These are phyloP conservation scores for Cacatua alba DNA, from an alignment of 2,113 vertebrate genomes.

Conservation along the genomic window DNA sequence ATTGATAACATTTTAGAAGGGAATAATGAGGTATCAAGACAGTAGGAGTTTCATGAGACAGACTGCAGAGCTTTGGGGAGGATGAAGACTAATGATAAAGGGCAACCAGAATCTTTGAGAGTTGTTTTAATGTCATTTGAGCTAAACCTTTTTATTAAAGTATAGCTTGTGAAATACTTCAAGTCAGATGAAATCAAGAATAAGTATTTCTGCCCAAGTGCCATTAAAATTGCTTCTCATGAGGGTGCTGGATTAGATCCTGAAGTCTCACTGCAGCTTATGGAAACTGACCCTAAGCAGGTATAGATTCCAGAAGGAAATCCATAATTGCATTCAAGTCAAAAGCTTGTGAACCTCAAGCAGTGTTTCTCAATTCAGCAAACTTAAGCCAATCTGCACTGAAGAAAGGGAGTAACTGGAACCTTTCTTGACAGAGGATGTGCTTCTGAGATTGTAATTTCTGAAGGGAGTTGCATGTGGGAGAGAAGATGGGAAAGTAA, in stretches of 20 bases:
- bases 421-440: not conserved
- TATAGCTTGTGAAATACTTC: not conserved
- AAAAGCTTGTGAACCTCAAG: not conserved
- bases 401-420: not conserved
- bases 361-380: not conserved
- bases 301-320: not conserved
- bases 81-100: not conserved
- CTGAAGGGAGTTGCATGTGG: not conserved
- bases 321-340: not conserved
- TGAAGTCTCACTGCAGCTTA: not conserved
- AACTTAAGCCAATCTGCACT: not conserved
- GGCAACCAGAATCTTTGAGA: not conserved
- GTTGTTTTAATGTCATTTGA: not conserved
- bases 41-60: slow-evolving; percentile 33
- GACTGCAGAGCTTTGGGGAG: not conserved
- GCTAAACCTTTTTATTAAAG: not conserved
- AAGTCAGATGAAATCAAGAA: not conserved
- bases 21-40: slow-evolving; percentile 31
- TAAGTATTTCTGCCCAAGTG: not conserved
- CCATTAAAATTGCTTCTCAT: not conserved
- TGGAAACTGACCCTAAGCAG: not conserved
- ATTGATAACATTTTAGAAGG: not conserved
- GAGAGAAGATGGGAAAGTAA: not conserved
- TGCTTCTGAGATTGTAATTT: not conserved
- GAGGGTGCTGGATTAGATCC: not conserved